Evolutionary conservation across 2,113 vertebrate genomes (phyloP), one percentile per base, ranked within the genome.

Genomic region (Oenanthe melanoleuca): DNA sequence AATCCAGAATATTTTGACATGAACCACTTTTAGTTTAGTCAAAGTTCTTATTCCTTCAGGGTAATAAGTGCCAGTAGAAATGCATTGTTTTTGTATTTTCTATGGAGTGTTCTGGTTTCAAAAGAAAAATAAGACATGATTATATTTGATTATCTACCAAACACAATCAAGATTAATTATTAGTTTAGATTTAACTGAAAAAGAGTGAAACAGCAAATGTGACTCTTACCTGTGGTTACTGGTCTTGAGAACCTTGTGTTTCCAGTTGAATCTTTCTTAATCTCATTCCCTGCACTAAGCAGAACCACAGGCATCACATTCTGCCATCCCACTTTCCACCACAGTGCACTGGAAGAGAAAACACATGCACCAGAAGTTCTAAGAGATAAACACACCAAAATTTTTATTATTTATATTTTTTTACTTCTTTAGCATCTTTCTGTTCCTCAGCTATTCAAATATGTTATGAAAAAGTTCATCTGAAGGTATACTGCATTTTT

Each of bases 21-120:
- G 4, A 61, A 60, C 19, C 0, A 22, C 38, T n/a, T 79, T 40
- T 22, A 85, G 31, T 52, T 81, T 37, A 31, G 3, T 50, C 20
- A 40, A 74, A 79, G 3, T 52, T 66, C 19, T 44, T 70, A 9
- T 8, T 74, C 33, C 59, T 85, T 37, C 33, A 59, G 7, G 13
- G 11, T 61, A 42, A 25, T 28, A 25, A 11, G 2, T 74, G 52
- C 12, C 19, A 14, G 11, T 40, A 70, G 3, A 66, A 56, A 66
- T 63, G 3, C 8, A 4, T 17, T 14, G 1, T 33, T 79, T 92
- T 88, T 38, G 38, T n/a, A 25, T 75, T 55, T 67, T 38, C 6
- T 38, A 7, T 0, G 0, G n/a, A 49, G 8, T 57, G 4, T 6
- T 79, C 49, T 29, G 12, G 20, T 31, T 42, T 82, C 18, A 50